Base-by-base conservation (phyloP, 2,797 vertebrate genomes). In the Lutjanus argentimaculatus region DNA sequence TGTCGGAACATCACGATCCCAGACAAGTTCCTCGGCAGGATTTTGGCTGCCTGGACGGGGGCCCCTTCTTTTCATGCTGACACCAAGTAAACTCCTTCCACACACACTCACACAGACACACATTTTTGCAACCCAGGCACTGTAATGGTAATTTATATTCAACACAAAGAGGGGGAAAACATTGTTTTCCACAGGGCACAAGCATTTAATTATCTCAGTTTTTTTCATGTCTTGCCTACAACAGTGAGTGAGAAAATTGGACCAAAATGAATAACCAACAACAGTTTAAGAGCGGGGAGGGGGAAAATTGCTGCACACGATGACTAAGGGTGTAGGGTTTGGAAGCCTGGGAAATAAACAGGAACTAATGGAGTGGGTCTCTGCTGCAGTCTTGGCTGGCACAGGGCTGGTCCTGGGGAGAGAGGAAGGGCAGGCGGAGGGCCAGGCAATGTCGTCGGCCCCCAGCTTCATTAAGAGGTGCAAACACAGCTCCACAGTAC, bases 1-100 rank as follows among this genome's bases (percentile, higher is more conserved):
- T 95, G 95, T 93, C 92, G 91, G 95, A 92, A 92, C 96, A 97
- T 98, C 97, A 96, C 96, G 89, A 90, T 97, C 96, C 93, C 94
- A 96, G 96, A 97, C 96, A 96, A 97, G 97, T 97, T 97, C 96
- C 97, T 97, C 97, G 94, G 96, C 96, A 96, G 97, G 96, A 96
- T 95, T 96, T 96, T 89, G 95, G 97, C 96, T 96, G 97, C 96
- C 95, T 96, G 95, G 90, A 91, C 93, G 85, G 94, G 94, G 96
- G 95, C 97, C 96, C 92, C 90, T 96, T 96, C 96, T 95, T 96
- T 96, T 95, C 94, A 96, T 65, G 72, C 92, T 96, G 95, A 96
- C 96, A 96, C 91, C 96, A 97, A 96, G 94, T 96, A 92, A 96
- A 96, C 94, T 93, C 95, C 91, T 94, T 93, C 91, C 71, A 85